Evolutionary conservation across 2,113 vertebrate genomes (phyloP).

Genomic region (Xerus inauris): DNA sequence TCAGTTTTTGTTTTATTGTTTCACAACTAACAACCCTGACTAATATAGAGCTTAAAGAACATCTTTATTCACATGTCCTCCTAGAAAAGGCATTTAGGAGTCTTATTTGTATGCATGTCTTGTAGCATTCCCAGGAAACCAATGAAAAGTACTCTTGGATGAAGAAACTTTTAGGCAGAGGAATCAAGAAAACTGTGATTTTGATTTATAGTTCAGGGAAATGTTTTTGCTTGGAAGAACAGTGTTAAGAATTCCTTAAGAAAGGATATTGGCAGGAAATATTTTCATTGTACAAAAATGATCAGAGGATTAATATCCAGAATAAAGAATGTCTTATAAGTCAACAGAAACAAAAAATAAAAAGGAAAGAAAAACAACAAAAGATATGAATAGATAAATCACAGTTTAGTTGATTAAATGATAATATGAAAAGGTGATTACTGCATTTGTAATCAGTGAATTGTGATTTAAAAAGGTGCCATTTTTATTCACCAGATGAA

Average conservation of each 20-base stretch:
- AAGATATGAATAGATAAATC: not conserved
- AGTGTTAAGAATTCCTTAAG: not conserved
- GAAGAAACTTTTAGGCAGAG: not conserved
- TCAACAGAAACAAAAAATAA: not conserved
- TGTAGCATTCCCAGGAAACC: not conserved
- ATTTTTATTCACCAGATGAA: not conserved
- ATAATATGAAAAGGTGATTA: conserved; percentile 23
- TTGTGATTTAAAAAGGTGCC: not conserved
- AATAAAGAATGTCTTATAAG: conserved; percentile 25
- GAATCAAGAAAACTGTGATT: not conserved
- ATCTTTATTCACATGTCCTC: not conserved
- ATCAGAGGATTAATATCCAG: not conserved
- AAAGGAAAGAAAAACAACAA: conserved; percentile 29
- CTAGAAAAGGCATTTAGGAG: not conserved
- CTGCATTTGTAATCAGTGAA: not conserved
- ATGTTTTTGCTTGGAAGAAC: not conserved
- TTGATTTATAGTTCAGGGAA: not conserved
- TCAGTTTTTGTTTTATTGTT: not conserved
- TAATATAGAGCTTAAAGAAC: not conserved
- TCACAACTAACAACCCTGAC: not conserved
- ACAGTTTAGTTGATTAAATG: not conserved
- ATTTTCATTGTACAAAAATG: conserved; percentile 2
- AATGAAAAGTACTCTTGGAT: not conserved
- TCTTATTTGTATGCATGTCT: not conserved
- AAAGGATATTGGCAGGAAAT: conserved; percentile 13